Evolutionary conservation across 2,113 vertebrate species (phyloP).

Genomic region (Vicugna pacos): DNA sequence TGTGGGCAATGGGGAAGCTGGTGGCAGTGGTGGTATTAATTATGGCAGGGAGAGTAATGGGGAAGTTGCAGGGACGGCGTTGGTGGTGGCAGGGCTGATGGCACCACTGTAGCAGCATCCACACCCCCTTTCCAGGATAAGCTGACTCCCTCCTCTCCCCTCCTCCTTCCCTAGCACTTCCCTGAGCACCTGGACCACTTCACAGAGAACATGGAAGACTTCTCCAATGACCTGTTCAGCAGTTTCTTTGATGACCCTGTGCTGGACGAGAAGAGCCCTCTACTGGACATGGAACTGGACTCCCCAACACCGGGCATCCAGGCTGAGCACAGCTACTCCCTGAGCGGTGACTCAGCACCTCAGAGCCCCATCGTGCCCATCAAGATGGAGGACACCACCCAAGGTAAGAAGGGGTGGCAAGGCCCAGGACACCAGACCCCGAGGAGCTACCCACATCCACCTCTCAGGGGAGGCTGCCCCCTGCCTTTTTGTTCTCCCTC

Average conservation of each 20-base stretch:
- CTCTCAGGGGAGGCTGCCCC: neutral
- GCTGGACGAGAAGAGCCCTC: constrained; percentile 93
- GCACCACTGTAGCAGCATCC: neutral
- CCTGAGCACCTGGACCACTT: constrained; percentile 94
- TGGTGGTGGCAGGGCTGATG: neutral
- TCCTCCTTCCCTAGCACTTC: constrained; percentile 86
- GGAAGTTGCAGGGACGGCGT: neutral
- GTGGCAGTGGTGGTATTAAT: neutral
- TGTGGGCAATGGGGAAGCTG: neutral
- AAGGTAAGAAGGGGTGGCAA: constrained; percentile 85
- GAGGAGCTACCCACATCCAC: neutral
- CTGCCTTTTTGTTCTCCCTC: neutral
- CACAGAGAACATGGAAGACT: constrained; percentile 98
- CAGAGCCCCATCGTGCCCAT: constrained; percentile 97
- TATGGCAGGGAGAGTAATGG: neutral
- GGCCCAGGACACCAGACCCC: neutral
- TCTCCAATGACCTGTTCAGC: constrained; percentile 98
- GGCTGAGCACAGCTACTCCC: constrained; percentile 98
- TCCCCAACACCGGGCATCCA: constrained; percentile 96
- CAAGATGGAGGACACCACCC: constrained; percentile 95
- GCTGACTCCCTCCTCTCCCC: neutral
- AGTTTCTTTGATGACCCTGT: constrained; percentile 99
- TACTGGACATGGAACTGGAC: constrained; percentile 97
- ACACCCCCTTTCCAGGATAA: neutral
- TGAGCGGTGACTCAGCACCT: constrained; percentile 98